phyloP scores from a whole-genome alignment of 1,140 invertebrate genomes.

The Pinna nobilis region DNA sequence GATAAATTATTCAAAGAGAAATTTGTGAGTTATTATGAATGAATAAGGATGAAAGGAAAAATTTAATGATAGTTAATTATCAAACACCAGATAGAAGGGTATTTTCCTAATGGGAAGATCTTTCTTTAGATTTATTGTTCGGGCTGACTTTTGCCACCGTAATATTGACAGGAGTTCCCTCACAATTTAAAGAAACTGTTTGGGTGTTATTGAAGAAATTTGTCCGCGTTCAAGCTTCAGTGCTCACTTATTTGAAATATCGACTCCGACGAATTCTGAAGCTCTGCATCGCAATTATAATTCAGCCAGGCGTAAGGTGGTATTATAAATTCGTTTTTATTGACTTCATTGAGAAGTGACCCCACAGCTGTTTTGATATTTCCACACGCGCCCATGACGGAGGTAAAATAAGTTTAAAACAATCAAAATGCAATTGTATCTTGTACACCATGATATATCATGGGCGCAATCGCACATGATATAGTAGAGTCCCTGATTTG shows the following conservation, averaged over 20 bases:
- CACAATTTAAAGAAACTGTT: conserved; percentile 8
- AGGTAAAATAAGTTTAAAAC: too few relatives aligned
- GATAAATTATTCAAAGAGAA: too few relatives aligned
- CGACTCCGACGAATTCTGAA: conserved; percentile 19
- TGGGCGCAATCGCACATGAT: too few relatives aligned
- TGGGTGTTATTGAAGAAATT: conserved; percentile 30
- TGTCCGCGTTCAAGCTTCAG: conserved; percentile 37
- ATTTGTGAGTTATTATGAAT: too few relatives aligned
- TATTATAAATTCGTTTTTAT: conserved; percentile 15
- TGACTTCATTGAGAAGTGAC: not conserved
- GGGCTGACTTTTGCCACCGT: conserved; percentile 18
- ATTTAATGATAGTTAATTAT: not conserved
- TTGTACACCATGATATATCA: too few relatives aligned
- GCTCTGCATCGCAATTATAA: conserved; percentile 23
- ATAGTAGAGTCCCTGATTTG: too few relatives aligned
- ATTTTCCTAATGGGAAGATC: too few relatives aligned
- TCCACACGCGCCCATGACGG: conserved; percentile 15
- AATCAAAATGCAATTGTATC: too few relatives aligned
- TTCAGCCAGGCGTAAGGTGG: conserved; percentile 31
- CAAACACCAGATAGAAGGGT: too few relatives aligned
- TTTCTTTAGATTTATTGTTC: too few relatives aligned
- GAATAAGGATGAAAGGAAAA: not conserved
- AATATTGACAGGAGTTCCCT: conserved; percentile 14
- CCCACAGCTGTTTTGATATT: conserved; percentile 26
- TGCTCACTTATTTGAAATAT: conserved; percentile 30